Percentiles rank a stretch among this genome's conserved stretches.
phyloP scores from a whole-genome alignment of 2,113 vertebrate species.

The Macrotis lagotis region DNA sequence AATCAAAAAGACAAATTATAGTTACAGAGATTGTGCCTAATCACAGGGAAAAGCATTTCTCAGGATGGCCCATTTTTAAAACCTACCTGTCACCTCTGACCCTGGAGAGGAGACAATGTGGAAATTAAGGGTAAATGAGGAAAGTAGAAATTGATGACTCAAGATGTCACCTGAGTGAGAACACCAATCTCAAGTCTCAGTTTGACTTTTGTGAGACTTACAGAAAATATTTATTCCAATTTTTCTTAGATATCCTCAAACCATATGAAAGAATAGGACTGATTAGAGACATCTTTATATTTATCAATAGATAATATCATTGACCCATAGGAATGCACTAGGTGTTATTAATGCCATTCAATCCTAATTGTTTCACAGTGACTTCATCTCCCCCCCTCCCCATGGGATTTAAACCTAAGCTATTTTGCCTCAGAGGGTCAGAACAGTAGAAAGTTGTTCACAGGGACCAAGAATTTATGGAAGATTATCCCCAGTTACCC shows the following conservation, averaged over 20 bases:
- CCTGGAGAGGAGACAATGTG: not conserved
- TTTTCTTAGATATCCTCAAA: not conserved
- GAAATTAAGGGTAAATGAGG: conserved; percentile 24
- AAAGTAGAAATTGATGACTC: not conserved
- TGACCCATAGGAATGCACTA: not conserved
- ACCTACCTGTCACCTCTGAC: conserved; percentile 21
- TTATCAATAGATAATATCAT: not conserved
- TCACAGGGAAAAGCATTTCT: not conserved
- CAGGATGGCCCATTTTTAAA: not conserved
- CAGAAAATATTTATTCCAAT: not conserved
- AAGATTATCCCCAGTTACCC: not conserved
- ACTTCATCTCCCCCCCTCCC: not conserved
- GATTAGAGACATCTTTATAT: not conserved
- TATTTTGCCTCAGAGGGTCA: not conserved
- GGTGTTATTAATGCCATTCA: not conserved
- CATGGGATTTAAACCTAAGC: not conserved
- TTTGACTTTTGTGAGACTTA: not conserved
- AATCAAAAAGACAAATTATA: conserved; percentile 7
- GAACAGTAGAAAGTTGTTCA: not conserved
- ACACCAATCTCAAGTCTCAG: not conserved
- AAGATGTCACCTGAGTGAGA: not conserved
- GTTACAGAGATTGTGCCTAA: not conserved
- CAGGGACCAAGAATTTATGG: not conserved
- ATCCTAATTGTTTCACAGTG: not conserved
- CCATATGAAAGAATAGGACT: not conserved